These are phyloP conservation scores for Zaprionus taronus DNA, from an alignment of 1,140 invertebrate species.

Conservation along the genomic window DNA sequence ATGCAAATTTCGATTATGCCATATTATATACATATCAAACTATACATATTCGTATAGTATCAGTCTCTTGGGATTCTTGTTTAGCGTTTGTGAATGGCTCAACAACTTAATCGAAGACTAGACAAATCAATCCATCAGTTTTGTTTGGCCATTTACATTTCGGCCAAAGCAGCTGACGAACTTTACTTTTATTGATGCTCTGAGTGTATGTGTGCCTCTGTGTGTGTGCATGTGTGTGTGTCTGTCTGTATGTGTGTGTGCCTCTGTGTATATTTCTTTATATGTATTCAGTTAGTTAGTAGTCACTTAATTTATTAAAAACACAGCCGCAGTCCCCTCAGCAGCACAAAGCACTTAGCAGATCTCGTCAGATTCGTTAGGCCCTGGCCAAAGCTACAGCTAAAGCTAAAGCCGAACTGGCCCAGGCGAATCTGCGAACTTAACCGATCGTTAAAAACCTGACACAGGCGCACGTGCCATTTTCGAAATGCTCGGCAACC, in stretches of 20 bases:
- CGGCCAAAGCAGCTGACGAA: slow-evolving; percentile 19
- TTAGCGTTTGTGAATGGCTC: slow-evolving; percentile 55
- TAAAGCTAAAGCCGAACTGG: slow-evolving; percentile 20
- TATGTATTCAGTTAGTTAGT: slow-evolving; percentile 54
- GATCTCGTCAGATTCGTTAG: slow-evolving; percentile 35
- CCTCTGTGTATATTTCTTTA: slow-evolving; percentile 19
- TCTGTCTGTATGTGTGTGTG: background rate
- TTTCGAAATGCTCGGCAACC: slow-evolving; percentile 69
- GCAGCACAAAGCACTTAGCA: slow-evolving; percentile 42
- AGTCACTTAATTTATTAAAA: slow-evolving; percentile 61
- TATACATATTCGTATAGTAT: background rate
- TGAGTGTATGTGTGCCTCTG: no score
- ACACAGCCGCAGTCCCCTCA: slow-evolving; percentile 27
- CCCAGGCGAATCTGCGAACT: slow-evolving; percentile 44
- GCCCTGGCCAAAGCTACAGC: slow-evolving; percentile 26
- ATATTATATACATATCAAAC: background rate
- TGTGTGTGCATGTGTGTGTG: no score
- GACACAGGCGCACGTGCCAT: slow-evolving; percentile 81
- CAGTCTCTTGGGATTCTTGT: slow-evolving; percentile 1
- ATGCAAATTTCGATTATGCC: slow-evolving; percentile 26
- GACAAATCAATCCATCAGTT: slow-evolving; percentile 76
- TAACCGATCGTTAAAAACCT: slow-evolving; percentile 80
- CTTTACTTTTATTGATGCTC: no score
- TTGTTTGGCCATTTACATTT: slow-evolving; percentile 49
- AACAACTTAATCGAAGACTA: slow-evolving; percentile 69